phyloP scores from a whole-genome alignment of 2,888 invertebrate genomes.

The Mellilla xanthometata region DNA sequence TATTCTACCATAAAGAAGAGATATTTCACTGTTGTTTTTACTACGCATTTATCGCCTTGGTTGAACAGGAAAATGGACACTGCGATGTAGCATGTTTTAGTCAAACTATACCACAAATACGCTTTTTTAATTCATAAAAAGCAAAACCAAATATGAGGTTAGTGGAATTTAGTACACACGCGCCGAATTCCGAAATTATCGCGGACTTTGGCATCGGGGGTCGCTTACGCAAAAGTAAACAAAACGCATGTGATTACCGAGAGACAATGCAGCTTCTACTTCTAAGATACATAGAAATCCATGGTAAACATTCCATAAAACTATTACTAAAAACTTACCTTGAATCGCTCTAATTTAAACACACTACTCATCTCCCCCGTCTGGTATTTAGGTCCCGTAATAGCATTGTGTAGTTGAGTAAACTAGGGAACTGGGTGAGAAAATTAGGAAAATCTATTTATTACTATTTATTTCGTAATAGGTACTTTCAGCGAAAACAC shows the following conservation, averaged over 20 bases:
- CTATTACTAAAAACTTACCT: slow-evolving; percentile 28
- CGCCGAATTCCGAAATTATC: slow-evolving; percentile 13
- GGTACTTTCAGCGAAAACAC: slow-evolving; percentile 10
- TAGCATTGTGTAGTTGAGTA: slow-evolving; percentile 38
- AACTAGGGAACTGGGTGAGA: slow-evolving; percentile 38
- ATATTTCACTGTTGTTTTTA: too few species aligned
- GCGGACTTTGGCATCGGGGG: slow-evolving; percentile 22
- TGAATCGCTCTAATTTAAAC: slow-evolving; percentile 14
- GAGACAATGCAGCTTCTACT: slow-evolving; percentile 5
- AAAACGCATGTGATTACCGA: slow-evolving; percentile 29
- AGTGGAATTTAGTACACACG: slow-evolving; percentile 13
- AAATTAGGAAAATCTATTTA: slow-evolving; percentile 41
- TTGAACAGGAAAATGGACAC: too few species aligned
- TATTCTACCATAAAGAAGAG: too few species aligned
- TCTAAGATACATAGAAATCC: slow-evolving; percentile 1
- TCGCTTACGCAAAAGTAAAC: slow-evolving; percentile 30
- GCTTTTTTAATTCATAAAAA: slow-evolving; percentile 8
- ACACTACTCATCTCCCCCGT: slow-evolving; percentile 41
- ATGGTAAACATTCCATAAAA: background rate
- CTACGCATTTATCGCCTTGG: slow-evolving; percentile 9
- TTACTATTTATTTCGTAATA: slow-evolving; percentile 61
- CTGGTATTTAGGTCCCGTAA: slow-evolving; percentile 32
- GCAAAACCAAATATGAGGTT: slow-evolving; percentile 4
- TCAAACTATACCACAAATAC: background rate
- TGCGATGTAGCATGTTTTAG: background rate